phyloP scores from a whole-genome alignment of 2,888 invertebrate species.

The Drosophila testacea region DNA sequence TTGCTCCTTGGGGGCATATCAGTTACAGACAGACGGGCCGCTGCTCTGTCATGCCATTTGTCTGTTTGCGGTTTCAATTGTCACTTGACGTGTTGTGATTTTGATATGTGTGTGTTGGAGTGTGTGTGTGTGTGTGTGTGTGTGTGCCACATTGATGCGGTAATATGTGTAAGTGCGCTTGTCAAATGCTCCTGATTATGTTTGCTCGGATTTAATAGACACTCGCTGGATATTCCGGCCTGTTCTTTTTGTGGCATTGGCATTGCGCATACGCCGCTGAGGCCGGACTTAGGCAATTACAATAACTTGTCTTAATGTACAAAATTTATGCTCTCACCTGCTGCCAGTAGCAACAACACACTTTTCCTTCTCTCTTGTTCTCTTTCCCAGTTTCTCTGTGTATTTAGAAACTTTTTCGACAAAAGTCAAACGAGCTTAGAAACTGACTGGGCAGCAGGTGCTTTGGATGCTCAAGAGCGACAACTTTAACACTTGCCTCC shows the following conservation, averaged over 20 bases:
- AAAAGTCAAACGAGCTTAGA: slow-evolving; percentile 58
- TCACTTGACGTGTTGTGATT: slow-evolving; percentile 80
- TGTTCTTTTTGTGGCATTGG: background rate
- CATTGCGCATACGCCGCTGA: slow-evolving; percentile 44
- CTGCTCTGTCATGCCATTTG: slow-evolving; percentile 67
- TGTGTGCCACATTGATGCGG: slow-evolving; percentile 55
- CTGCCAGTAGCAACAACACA: slow-evolving; percentile 44
- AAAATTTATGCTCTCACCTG: slow-evolving; percentile 74
- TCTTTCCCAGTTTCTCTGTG: background rate
- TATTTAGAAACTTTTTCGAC: slow-evolving; percentile 52
- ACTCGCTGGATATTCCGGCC: background rate
- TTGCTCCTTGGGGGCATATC: slow-evolving; percentile 48
- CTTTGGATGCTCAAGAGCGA: slow-evolving; percentile 56
- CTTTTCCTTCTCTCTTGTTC: background rate
- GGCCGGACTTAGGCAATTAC: slow-evolving; percentile 40
- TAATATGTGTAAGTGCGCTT: slow-evolving; percentile 76
- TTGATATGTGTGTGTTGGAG: slow-evolving; percentile 48
- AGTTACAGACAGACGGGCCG: slow-evolving; percentile 36
- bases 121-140: slow-evolving; percentile 15
- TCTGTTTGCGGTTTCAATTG: slow-evolving; percentile 80
- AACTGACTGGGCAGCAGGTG: slow-evolving; percentile 61
- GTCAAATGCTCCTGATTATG: slow-evolving; percentile 74
- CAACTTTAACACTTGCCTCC: slow-evolving; percentile 67
- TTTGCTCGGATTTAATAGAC: slow-evolving; percentile 15
- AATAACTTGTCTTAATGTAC: slow-evolving; percentile 54